phyloP scores from a whole-genome alignment of 23 tunicate species.

The Ciona savignyi region DNA sequence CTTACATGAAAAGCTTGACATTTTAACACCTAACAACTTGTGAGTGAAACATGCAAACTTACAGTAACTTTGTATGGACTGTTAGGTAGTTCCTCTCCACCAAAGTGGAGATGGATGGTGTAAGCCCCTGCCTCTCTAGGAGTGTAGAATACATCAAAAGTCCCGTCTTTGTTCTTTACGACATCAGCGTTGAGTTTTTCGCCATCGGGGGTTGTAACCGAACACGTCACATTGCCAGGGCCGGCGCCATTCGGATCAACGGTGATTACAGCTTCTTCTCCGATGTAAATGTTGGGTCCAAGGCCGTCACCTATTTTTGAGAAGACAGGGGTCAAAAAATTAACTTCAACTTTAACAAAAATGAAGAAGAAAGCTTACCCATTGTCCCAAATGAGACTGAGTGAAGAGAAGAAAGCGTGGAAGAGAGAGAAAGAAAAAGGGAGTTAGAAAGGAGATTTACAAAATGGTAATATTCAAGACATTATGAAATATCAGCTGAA shows the following conservation, averaged over 20 bases:
- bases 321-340: too few relatives aligned
- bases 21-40: too few relatives aligned
- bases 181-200: conserved; percentile 70
- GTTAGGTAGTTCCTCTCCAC: conserved; percentile 77
- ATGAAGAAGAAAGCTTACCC: neutral
- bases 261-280: conserved; percentile 65
- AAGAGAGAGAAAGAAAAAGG: neutral
- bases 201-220: conserved; percentile 61
- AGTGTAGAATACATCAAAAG: conserved; percentile 89
- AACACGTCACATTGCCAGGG: conserved; percentile 69
- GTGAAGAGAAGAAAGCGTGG: neutral
- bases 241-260: conserved; percentile 87
- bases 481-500: too few relatives aligned
- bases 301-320: conserved; percentile 77
- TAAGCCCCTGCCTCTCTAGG: conserved; percentile 74
- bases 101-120: conserved; percentile 63
- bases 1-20: too few relatives aligned
- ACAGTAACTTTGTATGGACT: conserved; percentile 83
- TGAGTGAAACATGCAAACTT: too few relatives aligned
- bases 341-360: too few relatives aligned
- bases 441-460: too few relatives aligned
- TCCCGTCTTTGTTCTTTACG: conserved; percentile 80
- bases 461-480: too few relatives aligned
- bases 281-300: conserved; percentile 62
- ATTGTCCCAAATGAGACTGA: neutral